phyloP scores from a whole-genome alignment of 2,888 invertebrate genomes.

The Dryobotodes eremita region DNA sequence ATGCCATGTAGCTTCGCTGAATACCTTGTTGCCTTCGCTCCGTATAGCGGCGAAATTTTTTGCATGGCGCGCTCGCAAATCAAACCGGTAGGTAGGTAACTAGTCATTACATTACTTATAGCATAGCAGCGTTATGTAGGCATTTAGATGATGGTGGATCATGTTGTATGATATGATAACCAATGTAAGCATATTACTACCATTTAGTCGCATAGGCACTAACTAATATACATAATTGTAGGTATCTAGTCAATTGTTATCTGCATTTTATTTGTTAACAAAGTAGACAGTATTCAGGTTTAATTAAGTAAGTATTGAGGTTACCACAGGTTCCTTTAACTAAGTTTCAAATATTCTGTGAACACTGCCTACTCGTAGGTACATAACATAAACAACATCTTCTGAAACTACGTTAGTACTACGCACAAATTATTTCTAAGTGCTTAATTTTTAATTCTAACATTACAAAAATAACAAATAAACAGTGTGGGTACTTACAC shows the following conservation, averaged over 20 bases:
- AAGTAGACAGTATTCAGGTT: slow-evolving; percentile 13
- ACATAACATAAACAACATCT: slow-evolving; percentile 24
- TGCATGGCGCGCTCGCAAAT: slow-evolving; percentile 84
- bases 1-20: slow-evolving; percentile 77
- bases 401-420: slow-evolving; percentile 3
- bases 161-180: slow-evolving; percentile 46
- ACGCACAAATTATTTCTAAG: slow-evolving; percentile 10
- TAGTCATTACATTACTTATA: slow-evolving; percentile 75
- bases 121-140: slow-evolving; percentile 64
- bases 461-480: slow-evolving; percentile 56
- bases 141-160: slow-evolving; percentile 39
- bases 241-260: slow-evolving; percentile 14
- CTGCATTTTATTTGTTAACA: slow-evolving; percentile 37
- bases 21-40: slow-evolving; percentile 72
- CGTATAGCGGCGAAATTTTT: slow-evolving; percentile 88
- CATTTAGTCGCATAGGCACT: slow-evolving; percentile 11
- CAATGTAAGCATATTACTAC: slow-evolving; percentile 22
- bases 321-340: neutral
- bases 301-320: slow-evolving; percentile 2
- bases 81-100: slow-evolving; percentile 87
- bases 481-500: slow-evolving; percentile 76
- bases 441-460: slow-evolving; percentile 10
- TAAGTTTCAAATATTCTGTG: slow-evolving; percentile 10
- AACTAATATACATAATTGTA: neutral
- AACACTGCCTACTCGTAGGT: slow-evolving; percentile 10